Conservation (phyloP, 1,140 invertebrate genomes). For the Leptinotarsa undecemlineata region DNA sequence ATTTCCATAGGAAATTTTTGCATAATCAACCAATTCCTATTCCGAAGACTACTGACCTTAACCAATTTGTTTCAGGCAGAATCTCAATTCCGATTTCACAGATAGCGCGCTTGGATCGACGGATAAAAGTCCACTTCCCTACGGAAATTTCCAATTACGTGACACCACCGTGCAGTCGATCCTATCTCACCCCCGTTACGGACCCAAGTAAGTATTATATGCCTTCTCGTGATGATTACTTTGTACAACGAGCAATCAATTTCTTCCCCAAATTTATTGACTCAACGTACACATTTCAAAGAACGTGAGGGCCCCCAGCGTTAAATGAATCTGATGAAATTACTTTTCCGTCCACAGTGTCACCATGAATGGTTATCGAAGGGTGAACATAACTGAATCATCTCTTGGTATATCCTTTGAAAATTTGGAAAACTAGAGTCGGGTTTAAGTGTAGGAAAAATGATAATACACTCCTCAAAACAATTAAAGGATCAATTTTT, state of each 20-base stretch:
- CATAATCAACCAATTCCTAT: background rate
- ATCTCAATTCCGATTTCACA: constrained; percentile 92
- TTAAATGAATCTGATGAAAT: too few species aligned
- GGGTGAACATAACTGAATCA: too few species aligned
- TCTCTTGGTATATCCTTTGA: too few species aligned
- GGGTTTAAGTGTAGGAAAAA: too few species aligned
- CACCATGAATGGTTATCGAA: too few species aligned
- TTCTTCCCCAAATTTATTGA: too few species aligned
- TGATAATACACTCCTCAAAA: too few species aligned
- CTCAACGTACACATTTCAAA: too few species aligned
- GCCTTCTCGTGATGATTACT: background rate
- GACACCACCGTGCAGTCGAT: constrained; percentile 94
- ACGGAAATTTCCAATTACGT: constrained; percentile 89
- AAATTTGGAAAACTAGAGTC: too few species aligned
- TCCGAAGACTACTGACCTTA: background rate
- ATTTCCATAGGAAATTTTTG: background rate
- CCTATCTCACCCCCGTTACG: constrained; percentile 86
- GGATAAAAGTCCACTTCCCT: constrained; percentile 86
- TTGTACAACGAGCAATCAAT: background rate
- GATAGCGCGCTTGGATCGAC: constrained; percentile 89
- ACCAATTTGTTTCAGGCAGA: constrained; percentile 71
- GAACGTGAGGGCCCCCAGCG: too few species aligned
- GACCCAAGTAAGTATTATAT: constrained; percentile 70
- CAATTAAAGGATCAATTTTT: too few species aligned
- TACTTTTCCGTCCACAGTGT: too few species aligned